A percentile compares a stretch with the other conserved stretches of the same genome.
These are phyloP conservation scores for Callocephalon fimbriatum DNA, from an alignment of 2,113 vertebrate genomes.

Conservation along the genomic window DNA sequence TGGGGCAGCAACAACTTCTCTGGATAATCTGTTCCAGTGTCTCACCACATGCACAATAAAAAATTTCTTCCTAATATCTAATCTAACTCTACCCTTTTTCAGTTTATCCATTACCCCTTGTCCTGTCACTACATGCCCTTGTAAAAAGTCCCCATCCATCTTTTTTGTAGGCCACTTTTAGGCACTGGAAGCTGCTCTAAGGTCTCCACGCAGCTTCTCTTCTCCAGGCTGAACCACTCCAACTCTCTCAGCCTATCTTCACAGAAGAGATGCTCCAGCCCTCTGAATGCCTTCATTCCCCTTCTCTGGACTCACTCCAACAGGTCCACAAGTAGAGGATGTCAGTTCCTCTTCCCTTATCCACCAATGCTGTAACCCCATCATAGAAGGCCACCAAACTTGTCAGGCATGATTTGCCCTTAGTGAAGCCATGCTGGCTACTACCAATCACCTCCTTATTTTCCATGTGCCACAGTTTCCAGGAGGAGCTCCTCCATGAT, in stretches of 20 bases:
- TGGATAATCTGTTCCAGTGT: background rate
- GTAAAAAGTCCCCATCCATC: background rate
- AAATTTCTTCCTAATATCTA: background rate
- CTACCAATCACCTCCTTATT: background rate
- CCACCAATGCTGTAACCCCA: background rate
- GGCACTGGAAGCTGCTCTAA: background rate
- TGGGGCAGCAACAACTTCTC: background rate
- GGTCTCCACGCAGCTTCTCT: background rate
- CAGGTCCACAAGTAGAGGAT: background rate
- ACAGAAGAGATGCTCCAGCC: background rate
- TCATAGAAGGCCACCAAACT: background rate
- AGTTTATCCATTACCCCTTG: background rate
- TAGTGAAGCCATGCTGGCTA: background rate
- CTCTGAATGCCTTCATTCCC: background rate
- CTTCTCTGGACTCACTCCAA: background rate
- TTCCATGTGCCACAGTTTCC: background rate
- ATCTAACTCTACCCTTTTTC: background rate
- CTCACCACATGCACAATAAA: background rate
- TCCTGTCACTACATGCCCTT: background rate
- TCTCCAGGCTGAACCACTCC: background rate
- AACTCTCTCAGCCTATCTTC: background rate
- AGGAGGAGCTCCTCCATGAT: background rate
- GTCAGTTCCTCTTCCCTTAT: background rate
- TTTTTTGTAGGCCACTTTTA: background rate
- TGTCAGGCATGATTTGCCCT: background rate